Conservation (phyloP, 2,888 invertebrate genomes). For the Drosophila mulleri region DNA sequence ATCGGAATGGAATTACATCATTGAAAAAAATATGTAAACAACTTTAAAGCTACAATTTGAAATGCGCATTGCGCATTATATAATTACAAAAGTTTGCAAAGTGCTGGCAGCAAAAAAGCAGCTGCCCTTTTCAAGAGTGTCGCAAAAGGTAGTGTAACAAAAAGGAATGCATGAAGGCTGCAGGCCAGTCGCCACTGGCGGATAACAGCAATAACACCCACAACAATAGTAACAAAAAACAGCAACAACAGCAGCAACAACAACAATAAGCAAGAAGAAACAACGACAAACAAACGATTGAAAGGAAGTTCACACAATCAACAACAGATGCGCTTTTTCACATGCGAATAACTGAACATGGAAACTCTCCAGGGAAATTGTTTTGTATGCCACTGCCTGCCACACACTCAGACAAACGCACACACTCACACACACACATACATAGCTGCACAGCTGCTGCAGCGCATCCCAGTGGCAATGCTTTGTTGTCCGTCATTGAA, state of each 20-base stretch:
- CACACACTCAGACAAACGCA: conserved; percentile 25
- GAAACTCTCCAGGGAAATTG: conserved; percentile 78
- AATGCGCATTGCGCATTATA: conserved; percentile 4
- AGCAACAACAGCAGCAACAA: conserved; percentile 32
- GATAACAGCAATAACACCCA: conserved; percentile 54
- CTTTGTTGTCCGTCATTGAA: conserved; percentile 78
- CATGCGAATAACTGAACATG: conserved; percentile 79
- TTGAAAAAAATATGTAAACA: neutral
- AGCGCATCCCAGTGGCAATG: conserved; percentile 65
- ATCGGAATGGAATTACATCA: neutral
- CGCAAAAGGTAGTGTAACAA: conserved; percentile 13
- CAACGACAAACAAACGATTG: conserved; percentile 74
- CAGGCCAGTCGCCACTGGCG: conserved; percentile 52
- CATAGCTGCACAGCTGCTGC: conserved; percentile 34
- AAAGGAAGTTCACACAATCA: conserved; percentile 81
- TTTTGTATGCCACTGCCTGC: conserved; percentile 63
- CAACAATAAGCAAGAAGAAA: conserved; percentile 59
- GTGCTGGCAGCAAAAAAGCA: neutral
- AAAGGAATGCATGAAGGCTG: conserved; percentile 51
- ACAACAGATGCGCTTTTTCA: conserved; percentile 81
- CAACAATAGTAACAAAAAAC: conserved; percentile 31
- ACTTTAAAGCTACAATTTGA: neutral
- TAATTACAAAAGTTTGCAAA: conserved; percentile 10
- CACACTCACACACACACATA: conserved; percentile 6
- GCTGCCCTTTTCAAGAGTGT: conserved; percentile 4